Evolutionary conservation across 2,797 vertebrate genomes (phyloP).

Genomic region (Arctocebus calabarensis): DNA sequence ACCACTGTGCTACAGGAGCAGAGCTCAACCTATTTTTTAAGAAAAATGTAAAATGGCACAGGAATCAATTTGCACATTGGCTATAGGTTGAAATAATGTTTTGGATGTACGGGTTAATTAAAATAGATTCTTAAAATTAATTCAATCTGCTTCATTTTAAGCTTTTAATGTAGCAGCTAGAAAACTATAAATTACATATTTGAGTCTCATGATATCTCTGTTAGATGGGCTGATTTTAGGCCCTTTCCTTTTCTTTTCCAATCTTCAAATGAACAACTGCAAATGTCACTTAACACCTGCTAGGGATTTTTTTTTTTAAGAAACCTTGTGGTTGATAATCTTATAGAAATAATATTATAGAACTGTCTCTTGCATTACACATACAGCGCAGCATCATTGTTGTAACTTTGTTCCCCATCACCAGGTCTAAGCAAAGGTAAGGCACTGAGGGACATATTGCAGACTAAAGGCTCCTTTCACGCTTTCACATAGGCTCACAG

Average conservation of each 20-base stretch:
- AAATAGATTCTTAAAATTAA: neutral
- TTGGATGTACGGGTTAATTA: neutral
- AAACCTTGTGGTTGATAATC: neutral
- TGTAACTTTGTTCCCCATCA: fast-evolving
- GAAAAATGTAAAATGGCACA: neutral
- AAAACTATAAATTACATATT: neutral
- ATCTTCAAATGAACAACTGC: neutral
- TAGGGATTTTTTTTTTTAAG: neutral
- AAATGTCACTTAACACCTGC: neutral
- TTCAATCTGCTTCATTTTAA: neutral
- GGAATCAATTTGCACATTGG: neutral
- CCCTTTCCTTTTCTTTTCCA: neutral
- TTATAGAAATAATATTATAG: fast-evolving
- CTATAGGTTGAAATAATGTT: neutral
- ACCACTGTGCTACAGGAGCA: too few species aligned
- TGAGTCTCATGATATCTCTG: neutral
- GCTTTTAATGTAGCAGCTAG: neutral
- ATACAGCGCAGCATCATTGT: fast-evolving
- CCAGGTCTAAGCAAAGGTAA: neutral
- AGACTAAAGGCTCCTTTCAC: neutral
- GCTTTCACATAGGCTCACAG: fast-evolving
- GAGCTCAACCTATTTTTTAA: neutral
- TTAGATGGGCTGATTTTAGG: neutral
- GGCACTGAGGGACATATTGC: neutral
- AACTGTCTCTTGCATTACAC: fast-evolving